These are phyloP conservation scores for Helicorthomorpha holstii DNA, from an alignment of 1,140 invertebrate species.

Conservation along the genomic window DNA sequence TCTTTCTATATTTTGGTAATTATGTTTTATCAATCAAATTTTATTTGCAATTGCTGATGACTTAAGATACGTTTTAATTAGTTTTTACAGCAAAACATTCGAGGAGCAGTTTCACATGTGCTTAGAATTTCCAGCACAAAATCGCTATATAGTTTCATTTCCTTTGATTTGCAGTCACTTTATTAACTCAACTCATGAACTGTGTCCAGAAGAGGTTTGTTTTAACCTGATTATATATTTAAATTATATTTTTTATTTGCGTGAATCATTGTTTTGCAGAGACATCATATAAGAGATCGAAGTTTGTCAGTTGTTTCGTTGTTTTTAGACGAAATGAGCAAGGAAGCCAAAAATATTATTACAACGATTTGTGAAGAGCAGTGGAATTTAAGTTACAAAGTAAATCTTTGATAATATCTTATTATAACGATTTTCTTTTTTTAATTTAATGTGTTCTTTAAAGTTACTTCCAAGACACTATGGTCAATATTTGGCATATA, in stretches of 20 bases:
- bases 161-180: constrained; percentile 96
- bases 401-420: constrained; percentile 14
- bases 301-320: constrained; percentile 93
- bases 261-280: constrained; percentile 23
- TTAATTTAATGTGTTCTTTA: constrained; percentile 13
- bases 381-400: constrained; percentile 79
- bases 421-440: not conserved
- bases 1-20: constrained; percentile 79
- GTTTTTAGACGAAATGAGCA: constrained; percentile 96
- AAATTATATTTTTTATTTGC: constrained; percentile 1
- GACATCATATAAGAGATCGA: constrained; percentile 86
- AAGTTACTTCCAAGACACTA: constrained; percentile 83
- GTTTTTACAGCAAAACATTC: constrained; percentile 92
- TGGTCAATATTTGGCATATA: constrained; percentile 67
- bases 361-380: constrained; percentile 96
- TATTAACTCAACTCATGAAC: constrained; percentile 90
- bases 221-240: constrained; percentile 5
- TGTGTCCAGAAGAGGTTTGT: constrained; percentile 85
- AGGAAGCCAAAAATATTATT: constrained; percentile 96
- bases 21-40: not conserved
- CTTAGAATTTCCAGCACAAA: constrained; percentile 93
- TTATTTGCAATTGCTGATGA: not conserved
- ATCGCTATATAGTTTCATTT: constrained; percentile 93
- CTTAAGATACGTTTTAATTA: constrained; percentile 14
- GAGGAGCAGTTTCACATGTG: constrained; percentile 98